These are phyloP conservation scores for Copidosoma floridanum DNA, from an alignment of 1,140 invertebrate species.

Conservation along the genomic window DNA sequence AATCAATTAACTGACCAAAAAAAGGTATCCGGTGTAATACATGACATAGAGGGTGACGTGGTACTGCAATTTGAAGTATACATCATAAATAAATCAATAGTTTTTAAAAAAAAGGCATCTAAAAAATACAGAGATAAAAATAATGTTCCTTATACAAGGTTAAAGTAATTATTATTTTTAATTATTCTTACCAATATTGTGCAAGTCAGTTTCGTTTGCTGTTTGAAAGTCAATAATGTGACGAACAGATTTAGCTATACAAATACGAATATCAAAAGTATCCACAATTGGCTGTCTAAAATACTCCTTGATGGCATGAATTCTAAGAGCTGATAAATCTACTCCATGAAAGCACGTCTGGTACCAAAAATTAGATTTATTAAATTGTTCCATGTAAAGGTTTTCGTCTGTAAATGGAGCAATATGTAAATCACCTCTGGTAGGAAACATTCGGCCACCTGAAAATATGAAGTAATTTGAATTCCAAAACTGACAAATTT, in stretches of 20 bases:
- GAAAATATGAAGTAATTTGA: slow-evolving; percentile 9
- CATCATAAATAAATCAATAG: no score
- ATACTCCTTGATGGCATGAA: slow-evolving; percentile 94
- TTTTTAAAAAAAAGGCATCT: no score
- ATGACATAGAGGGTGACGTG: no score
- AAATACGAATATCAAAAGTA: slow-evolving; percentile 97
- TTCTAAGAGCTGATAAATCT: slow-evolving; percentile 85
- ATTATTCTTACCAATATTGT: slow-evolving; percentile 82
- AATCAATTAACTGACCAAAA: no score
- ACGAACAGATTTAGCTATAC: slow-evolving; percentile 90
- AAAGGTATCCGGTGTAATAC: no score
- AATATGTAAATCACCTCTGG: slow-evolving; percentile 92
- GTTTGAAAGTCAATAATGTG: slow-evolving; percentile 95
- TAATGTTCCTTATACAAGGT: no score
- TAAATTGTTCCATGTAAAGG: slow-evolving; percentile 97
- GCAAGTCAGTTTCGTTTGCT: slow-evolving; percentile 91
- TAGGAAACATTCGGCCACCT: slow-evolving; percentile 88
- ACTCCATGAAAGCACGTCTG: slow-evolving; percentile 98
- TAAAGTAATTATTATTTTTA: no score
- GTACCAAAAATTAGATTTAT: slow-evolving; percentile 99
- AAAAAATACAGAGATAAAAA: no score
- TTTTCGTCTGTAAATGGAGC: slow-evolving; percentile 99
- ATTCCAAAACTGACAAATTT: no score
- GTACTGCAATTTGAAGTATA: no score
- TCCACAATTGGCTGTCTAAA: slow-evolving; percentile 99